phyloP scores from a whole-genome alignment of 2,113 vertebrate genomes.

The Connochaetes taurinus region DNA sequence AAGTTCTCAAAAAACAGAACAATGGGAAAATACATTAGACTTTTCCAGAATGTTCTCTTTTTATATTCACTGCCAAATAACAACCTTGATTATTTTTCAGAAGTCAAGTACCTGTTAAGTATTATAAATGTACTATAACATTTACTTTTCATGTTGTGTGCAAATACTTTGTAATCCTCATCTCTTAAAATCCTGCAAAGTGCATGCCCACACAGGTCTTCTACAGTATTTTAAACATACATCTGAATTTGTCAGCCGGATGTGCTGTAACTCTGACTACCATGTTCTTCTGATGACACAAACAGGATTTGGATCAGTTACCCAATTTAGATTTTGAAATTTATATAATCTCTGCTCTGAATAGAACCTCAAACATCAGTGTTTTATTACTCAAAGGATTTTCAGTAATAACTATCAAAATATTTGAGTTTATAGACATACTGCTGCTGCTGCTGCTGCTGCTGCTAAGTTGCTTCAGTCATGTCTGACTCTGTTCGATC shows the following conservation, averaged over 20 bases:
- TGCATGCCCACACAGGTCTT: background rate
- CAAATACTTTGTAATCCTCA: background rate
- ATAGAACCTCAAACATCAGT: background rate
- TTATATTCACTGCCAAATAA: background rate
- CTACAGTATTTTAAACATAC: background rate
- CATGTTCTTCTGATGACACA: background rate
- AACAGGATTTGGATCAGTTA: background rate
- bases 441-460: too few species aligned
- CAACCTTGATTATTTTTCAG: conserved; percentile 4
- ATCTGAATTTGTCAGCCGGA: background rate
- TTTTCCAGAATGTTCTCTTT: background rate
- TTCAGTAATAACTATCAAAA: background rate
- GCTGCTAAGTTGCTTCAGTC: too few species aligned
- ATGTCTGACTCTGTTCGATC: too few species aligned
- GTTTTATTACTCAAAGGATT: background rate
- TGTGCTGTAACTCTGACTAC: background rate
- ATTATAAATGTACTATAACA: background rate
- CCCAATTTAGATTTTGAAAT: conserved; percentile 20
- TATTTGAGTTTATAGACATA: background rate
- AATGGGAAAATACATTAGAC: background rate
- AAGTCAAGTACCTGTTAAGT: background rate
- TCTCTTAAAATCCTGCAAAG: background rate
- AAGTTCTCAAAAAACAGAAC: background rate
- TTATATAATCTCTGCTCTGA: background rate
- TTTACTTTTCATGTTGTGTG: background rate